Evolutionary conservation across 1,140 invertebrate genomes (phyloP), one percentile per base, ranked within the genome.

Genomic region (Dinoponera quadriceps): DNA sequence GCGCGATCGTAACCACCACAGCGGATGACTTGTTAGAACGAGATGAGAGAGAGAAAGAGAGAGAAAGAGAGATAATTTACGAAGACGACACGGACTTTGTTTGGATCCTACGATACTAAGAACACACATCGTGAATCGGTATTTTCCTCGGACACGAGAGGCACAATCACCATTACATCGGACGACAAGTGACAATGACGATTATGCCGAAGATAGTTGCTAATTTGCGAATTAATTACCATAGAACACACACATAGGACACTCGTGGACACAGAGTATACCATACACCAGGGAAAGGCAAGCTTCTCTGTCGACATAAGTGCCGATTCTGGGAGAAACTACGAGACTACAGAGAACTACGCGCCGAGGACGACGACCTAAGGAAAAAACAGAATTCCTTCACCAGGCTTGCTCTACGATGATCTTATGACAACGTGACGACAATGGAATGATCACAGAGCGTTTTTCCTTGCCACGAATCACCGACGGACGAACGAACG

Each of bases 401-500:
- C 51, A 69, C 51, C 33, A 27, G 11, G 29, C 5, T 69, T 25
- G 38, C 33, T 27, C 33, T 57, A 73, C 22, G 59, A 75, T 78
- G 55, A 83, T 20, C 49, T 55, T 22, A 11, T n/a, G 20, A 66
- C 16, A 66, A 65, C 73, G 49, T 33, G 75, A 55, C 14, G 2
- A 57, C 18, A 63, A 62, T n/a, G n/a, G n/a, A 55, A 89, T 69
- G n/a, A 59, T 25, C 16, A 51, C 3, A 20, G 25, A n/a, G 33
- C n/a, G n/a, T 25, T 29, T 14, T 57, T 38, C n/a, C 44, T 27
- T 48, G 66, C 59, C 48, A 81, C 57, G 48, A 73, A 65, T 69
- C 69, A 75, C 44, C 51, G 20, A 51, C 74, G 57, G 90, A 92
- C 87, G 87, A 88, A 93, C 90, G 90, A 5, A 33, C 29, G 5